phyloP scores from a whole-genome alignment of 2,888 invertebrate genomes.

The Eupithecia vulgata region DNA sequence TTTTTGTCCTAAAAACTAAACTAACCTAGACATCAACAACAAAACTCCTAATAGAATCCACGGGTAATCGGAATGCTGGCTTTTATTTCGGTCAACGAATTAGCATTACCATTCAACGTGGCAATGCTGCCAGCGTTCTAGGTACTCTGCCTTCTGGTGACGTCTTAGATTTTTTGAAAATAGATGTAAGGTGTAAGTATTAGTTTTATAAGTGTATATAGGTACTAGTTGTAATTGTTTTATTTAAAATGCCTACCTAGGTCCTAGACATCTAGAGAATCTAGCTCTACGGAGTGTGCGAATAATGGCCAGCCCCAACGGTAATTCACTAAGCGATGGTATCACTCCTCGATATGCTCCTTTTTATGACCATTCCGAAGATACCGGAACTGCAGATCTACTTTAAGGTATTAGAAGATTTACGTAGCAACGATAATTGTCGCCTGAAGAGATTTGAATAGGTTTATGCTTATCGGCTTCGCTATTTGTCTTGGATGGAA shows the following conservation, averaged over 20 bases:
- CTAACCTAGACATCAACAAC: slow-evolving; percentile 46
- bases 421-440: slow-evolving; percentile 33
- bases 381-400: slow-evolving; percentile 67
- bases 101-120: no score
- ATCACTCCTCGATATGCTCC: slow-evolving; percentile 75
- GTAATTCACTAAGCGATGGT: slow-evolving; percentile 79
- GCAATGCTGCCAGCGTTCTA: no score
- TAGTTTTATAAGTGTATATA: no score
- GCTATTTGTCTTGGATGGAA: slow-evolving; percentile 17
- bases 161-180: no score
- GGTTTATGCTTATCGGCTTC: slow-evolving; percentile 16
- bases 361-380: slow-evolving; percentile 75
- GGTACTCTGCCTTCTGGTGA: no score
- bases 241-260: no score
- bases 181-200: no score
- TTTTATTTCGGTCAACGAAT: no score
- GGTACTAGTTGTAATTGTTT: no score
- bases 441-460: slow-evolving; percentile 26
- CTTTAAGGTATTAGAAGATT: slow-evolving; percentile 44
- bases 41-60: no score
- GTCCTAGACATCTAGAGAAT: slow-evolving; percentile 50
- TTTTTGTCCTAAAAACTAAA: no score
- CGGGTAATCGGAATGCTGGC: no score
- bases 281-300: slow-evolving; percentile 54
- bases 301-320: slow-evolving; percentile 68